phyloP scores from a whole-genome alignment of 2,113 vertebrate genomes.

The Chrysemys picta region DNA sequence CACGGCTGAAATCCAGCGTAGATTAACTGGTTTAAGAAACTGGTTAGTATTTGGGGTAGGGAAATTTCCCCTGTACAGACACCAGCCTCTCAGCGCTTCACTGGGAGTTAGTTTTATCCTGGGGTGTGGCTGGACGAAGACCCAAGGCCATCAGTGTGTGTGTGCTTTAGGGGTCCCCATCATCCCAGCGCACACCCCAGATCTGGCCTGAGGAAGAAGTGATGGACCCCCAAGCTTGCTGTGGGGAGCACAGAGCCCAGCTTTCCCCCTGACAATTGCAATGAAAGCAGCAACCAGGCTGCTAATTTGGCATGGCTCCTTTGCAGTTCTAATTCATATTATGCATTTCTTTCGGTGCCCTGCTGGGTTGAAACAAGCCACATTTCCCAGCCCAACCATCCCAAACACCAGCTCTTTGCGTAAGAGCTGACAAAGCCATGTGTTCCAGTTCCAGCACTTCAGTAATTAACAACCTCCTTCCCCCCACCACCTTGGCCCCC shows the following conservation, averaged over 20 bases:
- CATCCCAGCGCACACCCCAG: background rate
- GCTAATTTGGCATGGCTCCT: conserved; percentile 61
- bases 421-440: conserved; percentile 50
- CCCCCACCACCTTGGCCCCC: conserved; percentile 36
- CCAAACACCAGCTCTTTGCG: conserved; percentile 55
- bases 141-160: fast-evolving
- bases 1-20: fast-evolving
- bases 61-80: background rate
- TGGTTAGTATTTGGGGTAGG: background rate
- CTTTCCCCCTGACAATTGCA: conserved; percentile 46
- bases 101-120: background rate
- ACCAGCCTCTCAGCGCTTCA: background rate
- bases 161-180: background rate
- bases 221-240: background rate
- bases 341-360: conserved; percentile 68
- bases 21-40: background rate
- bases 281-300: conserved; percentile 48
- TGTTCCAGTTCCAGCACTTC: conserved; percentile 41
- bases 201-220: background rate
- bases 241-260: background rate
- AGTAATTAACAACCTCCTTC: conserved; percentile 54
- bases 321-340: conserved; percentile 76
- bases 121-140: fast-evolving
- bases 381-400: conserved; percentile 58
- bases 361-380: conserved; percentile 71